phyloP scores from a whole-genome alignment of 2,888 invertebrate species.

The Embidobia sp. region DNA sequence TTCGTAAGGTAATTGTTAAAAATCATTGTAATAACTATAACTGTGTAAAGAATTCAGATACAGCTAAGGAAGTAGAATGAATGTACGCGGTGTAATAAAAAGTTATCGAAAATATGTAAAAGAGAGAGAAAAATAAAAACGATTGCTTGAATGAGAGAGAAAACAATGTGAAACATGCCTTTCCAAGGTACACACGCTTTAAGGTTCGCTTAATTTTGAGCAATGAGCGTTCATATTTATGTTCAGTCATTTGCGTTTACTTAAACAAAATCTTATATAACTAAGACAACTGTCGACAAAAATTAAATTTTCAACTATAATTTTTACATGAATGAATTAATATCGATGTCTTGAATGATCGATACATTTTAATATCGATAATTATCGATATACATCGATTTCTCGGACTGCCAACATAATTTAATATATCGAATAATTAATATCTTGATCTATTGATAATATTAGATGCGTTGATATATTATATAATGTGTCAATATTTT shows the following conservation, averaged over 20 bases:
- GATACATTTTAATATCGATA: too few relatives aligned
- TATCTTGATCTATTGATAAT: too few relatives aligned
- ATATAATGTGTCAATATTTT: too few relatives aligned
- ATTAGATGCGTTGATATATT: too few relatives aligned
- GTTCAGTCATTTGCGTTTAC: slow-evolving; percentile 16
- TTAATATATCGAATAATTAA: too few relatives aligned
- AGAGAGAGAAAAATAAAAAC: background rate
- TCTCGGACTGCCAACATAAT: too few relatives aligned
- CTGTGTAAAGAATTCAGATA: slow-evolving; percentile 18
- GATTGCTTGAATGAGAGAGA: slow-evolving; percentile 1
- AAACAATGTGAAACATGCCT: slow-evolving; percentile 37
- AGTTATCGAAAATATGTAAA: too few relatives aligned
- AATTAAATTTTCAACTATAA: background rate
- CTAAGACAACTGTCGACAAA: slow-evolving; percentile 10
- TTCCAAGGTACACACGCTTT: slow-evolving; percentile 49
- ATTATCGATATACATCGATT: too few relatives aligned
- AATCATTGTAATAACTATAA: slow-evolving; percentile 23
- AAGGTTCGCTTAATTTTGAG: slow-evolving; percentile 26
- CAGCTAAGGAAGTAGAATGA: background rate
- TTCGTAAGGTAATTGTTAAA: slow-evolving; percentile 6
- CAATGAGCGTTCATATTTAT: slow-evolving; percentile 19
- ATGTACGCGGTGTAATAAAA: background rate
- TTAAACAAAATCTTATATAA: slow-evolving; percentile 9
- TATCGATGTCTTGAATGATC: too few relatives aligned
- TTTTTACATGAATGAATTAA: too few relatives aligned